Evolutionary conservation across 1,140 invertebrate genomes (phyloP).

Genomic region (Nasonia longicornis): DNA sequence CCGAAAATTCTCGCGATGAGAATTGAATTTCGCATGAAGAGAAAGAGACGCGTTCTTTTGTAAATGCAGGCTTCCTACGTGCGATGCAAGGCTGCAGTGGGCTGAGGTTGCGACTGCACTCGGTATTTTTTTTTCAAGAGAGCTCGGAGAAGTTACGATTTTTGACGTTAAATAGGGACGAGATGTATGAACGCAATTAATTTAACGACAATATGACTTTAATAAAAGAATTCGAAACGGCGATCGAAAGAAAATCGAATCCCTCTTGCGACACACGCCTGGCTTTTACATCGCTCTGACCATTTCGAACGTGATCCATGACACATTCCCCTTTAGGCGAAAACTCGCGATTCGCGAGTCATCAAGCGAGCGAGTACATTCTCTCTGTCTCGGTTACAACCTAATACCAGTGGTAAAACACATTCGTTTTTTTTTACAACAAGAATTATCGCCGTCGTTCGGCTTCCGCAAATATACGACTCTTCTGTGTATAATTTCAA

Average conservation of each 20-base stretch:
- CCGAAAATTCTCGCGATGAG: background rate
- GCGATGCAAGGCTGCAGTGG: background rate
- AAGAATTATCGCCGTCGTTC: background rate
- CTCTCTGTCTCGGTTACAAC: background rate
- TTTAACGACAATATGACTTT: no score
- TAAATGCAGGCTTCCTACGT: background rate
- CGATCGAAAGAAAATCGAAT: background rate
- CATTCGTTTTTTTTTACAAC: background rate
- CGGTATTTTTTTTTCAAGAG: background rate
- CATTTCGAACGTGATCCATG: constrained; percentile 28
- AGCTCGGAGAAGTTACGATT: background rate
- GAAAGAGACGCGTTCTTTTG: background rate
- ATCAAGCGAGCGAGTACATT: background rate
- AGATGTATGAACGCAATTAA: background rate
- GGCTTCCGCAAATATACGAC: background rate
- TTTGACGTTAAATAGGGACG: no score
- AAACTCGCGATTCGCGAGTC: background rate
- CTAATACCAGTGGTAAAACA: background rate
- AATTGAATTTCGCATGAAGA: background rate
- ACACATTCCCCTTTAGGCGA: constrained; percentile 19
- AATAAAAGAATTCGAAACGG: background rate
- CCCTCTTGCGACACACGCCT: background rate
- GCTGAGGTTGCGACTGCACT: background rate
- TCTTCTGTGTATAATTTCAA: background rate
- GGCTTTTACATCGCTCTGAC: background rate